Base-by-base conservation (phyloP, 1,140 invertebrate species). In the Tetramorium alpestre region DNA sequence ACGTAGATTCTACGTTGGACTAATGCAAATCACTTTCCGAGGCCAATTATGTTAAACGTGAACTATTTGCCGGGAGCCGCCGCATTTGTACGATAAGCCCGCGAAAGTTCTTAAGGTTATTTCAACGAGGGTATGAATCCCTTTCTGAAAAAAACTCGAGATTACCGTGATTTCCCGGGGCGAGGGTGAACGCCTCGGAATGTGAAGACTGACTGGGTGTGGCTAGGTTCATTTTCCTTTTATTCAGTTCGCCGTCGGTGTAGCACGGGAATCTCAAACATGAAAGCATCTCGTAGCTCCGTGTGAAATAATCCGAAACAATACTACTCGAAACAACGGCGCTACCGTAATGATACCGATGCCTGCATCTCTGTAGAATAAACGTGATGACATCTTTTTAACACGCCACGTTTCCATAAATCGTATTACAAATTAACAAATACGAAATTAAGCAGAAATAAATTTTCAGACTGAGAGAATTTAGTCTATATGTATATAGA, bases 191-290 rank as follows among this genome's bases (percentile, higher is more conserved):
- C 56, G 58, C 78, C 89, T 87, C 58, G 89, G 86, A 88, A 88
- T 72, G 75, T 33, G 69, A 87, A 81, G 80, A 76, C 73, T 80
- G 78, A 33, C 80, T 90, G 84, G 88, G 88, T 90, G 89, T 90
- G 86, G 88, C 84, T 62, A 67, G 62, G 80, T 90, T 90, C 88
- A 90, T 90, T 90, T 90, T 90, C 89, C 81, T 90, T 90, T 90
- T 90, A 90, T 90, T 90, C 86, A 90, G 89, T 90, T 88, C 73
- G 1, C 69, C 60, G 77, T 65, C 73, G 65, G 72, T 67, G 38
- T 87, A 77, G 77, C 72, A 62, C 64, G 56, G 78, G 51, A 58
- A 89, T 78, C 85, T 89, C 88, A 51, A 73, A 87, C 89, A 86
- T 90, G 88, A 89, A 89, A 89, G 78, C 47, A 13, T 47, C 56